A percentile compares a stretch with the other conserved stretches of the same genome.
Evolutionary conservation across 2,888 invertebrate species (phyloP).

Genomic region (Gisinianus flammeolus): DNA sequence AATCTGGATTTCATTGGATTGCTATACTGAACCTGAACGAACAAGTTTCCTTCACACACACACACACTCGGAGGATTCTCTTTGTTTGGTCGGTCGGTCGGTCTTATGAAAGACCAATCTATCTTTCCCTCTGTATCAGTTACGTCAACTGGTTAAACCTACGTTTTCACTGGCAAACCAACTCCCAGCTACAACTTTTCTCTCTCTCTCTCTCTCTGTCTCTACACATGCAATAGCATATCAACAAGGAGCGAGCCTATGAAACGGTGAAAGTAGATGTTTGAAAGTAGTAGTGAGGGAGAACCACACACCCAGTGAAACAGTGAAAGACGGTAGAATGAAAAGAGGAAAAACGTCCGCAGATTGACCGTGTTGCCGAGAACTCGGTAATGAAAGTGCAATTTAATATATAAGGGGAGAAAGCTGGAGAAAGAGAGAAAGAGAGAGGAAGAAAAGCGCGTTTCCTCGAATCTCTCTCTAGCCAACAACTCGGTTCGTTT

Average conservation of each 20-base stretch:
- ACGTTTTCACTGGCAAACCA: neutral
- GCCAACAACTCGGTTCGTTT: too few species aligned
- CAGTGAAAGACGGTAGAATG: neutral
- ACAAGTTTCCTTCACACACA: neutral
- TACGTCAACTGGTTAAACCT: conserved; percentile 7
- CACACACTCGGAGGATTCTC: neutral
- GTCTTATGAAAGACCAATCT: conserved; percentile 12
- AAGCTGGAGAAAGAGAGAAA: too few species aligned
- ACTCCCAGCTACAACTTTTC: neutral
- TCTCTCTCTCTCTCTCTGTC: neutral
- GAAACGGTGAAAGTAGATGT: neutral
- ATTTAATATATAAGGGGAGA: conserved; percentile 19
- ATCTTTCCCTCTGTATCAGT: conserved; percentile 19
- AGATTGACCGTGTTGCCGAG: conserved; percentile 19
- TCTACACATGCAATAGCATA: neutral
- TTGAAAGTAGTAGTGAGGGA: too few species aligned
- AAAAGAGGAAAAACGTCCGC: neutral
- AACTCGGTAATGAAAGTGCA: conserved; percentile 32
- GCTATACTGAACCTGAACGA: neutral
- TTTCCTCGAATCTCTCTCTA: too few species aligned
- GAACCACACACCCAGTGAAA: too few species aligned
- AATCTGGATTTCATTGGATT: conserved; percentile 29
- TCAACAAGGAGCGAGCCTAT: too few species aligned
- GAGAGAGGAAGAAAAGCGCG: neutral
- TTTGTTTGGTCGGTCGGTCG: conserved; percentile 5